phyloP scores from a whole-genome alignment of 2,113 vertebrate genomes.

The Sander vitreus region DNA sequence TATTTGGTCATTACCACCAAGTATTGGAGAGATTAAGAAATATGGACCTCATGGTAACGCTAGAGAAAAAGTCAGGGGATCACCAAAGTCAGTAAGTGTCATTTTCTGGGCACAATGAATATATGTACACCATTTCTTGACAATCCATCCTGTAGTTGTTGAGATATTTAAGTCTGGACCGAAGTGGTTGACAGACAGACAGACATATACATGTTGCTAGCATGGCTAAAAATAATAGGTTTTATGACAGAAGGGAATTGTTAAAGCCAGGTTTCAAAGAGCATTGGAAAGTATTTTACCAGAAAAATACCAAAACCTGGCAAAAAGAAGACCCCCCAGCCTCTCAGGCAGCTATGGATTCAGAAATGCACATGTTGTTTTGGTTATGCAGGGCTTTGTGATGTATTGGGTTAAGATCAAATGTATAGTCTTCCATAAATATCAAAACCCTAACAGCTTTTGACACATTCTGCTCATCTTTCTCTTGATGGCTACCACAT shows the following conservation, averaged over 20 bases:
- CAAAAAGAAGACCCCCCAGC: slow-evolving; percentile 19
- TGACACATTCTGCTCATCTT: slow-evolving; percentile 82
- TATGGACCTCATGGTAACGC: not conserved
- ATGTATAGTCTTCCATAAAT: slow-evolving; percentile 74
- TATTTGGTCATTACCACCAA: not conserved
- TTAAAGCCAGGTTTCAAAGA: slow-evolving; percentile 42
- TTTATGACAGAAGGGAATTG: slow-evolving; percentile 50
- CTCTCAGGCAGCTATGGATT: slow-evolving; percentile 48
- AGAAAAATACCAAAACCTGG: slow-evolving; percentile 57
- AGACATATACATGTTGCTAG: not conserved
- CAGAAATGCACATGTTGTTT: slow-evolving; percentile 69
- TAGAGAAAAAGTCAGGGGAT: not conserved
- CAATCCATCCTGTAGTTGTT: not conserved
- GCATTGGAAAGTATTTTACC: slow-evolving; percentile 61
- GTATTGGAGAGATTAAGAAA: not conserved
- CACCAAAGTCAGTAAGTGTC: not conserved
- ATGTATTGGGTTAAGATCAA: slow-evolving; percentile 72
- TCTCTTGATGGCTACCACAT: slow-evolving; percentile 81
- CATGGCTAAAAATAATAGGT: not conserved
- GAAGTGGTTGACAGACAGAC: not conserved
- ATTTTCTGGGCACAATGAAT: not conserved
- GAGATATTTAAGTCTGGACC: not conserved
- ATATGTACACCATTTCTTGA: not conserved
- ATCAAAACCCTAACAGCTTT: slow-evolving; percentile 72
- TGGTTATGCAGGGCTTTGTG: slow-evolving; percentile 65